These are phyloP conservation scores for Drosophila gunungcola DNA, from an alignment of 1,140 invertebrate species.

Conservation along the genomic window DNA sequence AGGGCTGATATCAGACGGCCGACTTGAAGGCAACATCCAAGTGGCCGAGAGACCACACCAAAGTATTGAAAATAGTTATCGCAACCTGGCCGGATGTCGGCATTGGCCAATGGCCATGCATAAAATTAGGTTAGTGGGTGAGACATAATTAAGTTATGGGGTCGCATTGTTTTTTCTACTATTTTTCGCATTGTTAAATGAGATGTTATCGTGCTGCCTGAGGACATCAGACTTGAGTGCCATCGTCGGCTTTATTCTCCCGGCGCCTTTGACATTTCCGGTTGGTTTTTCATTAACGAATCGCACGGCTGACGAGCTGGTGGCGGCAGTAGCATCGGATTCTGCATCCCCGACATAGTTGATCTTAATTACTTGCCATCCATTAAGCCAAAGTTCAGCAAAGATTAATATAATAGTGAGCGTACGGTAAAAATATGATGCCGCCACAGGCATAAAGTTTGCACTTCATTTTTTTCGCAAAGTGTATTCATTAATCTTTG, in stretches of 20 bases:
- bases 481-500: constrained; percentile 58
- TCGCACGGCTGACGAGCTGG: constrained; percentile 31
- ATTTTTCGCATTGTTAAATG: constrained; percentile 62
- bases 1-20: constrained; percentile 47
- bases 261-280: constrained; percentile 34
- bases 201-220: constrained; percentile 52
- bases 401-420: constrained; percentile 52
- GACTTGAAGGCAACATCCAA: constrained; percentile 62
- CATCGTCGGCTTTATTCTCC: constrained; percentile 17
- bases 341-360: constrained; percentile 34
- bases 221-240: constrained; percentile 2
- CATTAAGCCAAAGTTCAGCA: constrained; percentile 47
- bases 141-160: constrained; percentile 80
- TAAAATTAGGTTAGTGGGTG: constrained; percentile 78
- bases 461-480: constrained; percentile 1
- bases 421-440: constrained; percentile 20
- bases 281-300: constrained; percentile 72
- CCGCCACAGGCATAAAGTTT: constrained; percentile 9
- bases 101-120: constrained; percentile 51
- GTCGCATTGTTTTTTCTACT: constrained; percentile 48
- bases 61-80: constrained; percentile 51
- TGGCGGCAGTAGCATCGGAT: constrained; percentile 13
- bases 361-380: constrained; percentile 67
- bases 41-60: constrained; percentile 37
- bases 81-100: constrained; percentile 53